Percentiles rank a stretch among this genome's conserved stretches.
Conservation (phyloP, 2,888 invertebrate genomes). For the Creontiades dilutus region DNA sequence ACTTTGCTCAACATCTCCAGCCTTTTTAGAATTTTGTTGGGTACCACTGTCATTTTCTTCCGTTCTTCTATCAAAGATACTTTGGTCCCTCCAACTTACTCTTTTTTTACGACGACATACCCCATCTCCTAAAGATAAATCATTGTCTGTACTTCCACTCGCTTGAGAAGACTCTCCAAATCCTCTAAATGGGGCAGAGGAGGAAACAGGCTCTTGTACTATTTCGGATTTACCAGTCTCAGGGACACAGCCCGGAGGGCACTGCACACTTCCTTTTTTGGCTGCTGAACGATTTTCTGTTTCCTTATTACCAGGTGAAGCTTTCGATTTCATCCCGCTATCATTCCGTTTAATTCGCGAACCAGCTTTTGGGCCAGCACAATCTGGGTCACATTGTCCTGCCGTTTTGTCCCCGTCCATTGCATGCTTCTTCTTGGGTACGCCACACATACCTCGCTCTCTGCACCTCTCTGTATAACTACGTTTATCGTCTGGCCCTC, state of each 20-base stretch:
- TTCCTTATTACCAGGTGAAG: neutral
- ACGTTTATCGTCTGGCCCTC: neutral
- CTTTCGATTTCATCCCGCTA: neutral
- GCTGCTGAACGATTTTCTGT: neutral
- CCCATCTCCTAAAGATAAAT: neutral
- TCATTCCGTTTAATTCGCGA: neutral
- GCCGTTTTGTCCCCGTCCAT: neutral
- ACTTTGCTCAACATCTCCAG: conserved; percentile 3
- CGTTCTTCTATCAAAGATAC: neutral
- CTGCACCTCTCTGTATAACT: conserved; percentile 8
- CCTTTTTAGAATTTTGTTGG: neutral
- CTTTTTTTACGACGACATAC: neutral
- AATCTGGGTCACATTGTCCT: neutral
- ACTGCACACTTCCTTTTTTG: too few relatives aligned
- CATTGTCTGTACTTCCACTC: neutral
- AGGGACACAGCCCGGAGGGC: neutral
- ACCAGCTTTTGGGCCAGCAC: neutral
- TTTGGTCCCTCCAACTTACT: neutral
- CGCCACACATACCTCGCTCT: conserved; percentile 4
- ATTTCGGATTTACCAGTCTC: neutral
- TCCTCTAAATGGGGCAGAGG: neutral
- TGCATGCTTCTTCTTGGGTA: neutral
- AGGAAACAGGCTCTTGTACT: neutral
- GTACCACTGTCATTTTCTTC: neutral
- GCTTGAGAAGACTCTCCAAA: neutral